These are phyloP conservation scores for Drosophila leontia DNA, from an alignment of 1,140 invertebrate species.

Conservation along the genomic window DNA sequence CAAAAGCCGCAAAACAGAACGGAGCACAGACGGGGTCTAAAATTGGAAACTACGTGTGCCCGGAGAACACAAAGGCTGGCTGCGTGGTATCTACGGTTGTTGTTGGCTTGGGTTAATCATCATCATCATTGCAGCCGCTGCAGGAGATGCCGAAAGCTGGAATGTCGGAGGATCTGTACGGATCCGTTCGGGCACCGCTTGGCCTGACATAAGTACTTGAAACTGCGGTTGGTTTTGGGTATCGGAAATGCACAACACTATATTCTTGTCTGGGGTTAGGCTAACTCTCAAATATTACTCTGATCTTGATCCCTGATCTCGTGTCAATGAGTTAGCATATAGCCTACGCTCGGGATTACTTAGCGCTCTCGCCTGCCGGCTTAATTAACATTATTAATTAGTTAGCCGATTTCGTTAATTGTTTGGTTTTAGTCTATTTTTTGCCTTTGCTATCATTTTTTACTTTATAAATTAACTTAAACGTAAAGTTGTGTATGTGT, in stretches of 20 bases:
- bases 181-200: slow-evolving; percentile 22
- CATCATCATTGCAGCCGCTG: slow-evolving; percentile 4
- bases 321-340: slow-evolving; percentile 44
- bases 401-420: slow-evolving; percentile 75
- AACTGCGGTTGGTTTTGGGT: slow-evolving; percentile 6
- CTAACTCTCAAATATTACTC: slow-evolving; percentile 43
- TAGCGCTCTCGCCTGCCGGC: slow-evolving; percentile 62
- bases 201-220: slow-evolving; percentile 53
- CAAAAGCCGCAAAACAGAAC: slow-evolving; percentile 62
- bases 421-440: slow-evolving; percentile 78
- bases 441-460: slow-evolving; percentile 80
- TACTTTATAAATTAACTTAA: slow-evolving; percentile 84
- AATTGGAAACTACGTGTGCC: slow-evolving; percentile 38
- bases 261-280: slow-evolving; percentile 32
- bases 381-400: slow-evolving; percentile 66
- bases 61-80: slow-evolving; percentile 68
- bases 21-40: slow-evolving; percentile 34
- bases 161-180: slow-evolving; percentile 47
- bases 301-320: slow-evolving; percentile 48
- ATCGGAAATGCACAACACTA: slow-evolving; percentile 47
- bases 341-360: slow-evolving; percentile 49
- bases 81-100: slow-evolving; percentile 56
- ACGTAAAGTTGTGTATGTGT: slow-evolving; percentile 78
- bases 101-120: slow-evolving; percentile 6
- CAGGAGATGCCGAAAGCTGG: slow-evolving; percentile 43